Evolutionary conservation across 2,888 invertebrate species (phyloP).

Genomic region (Orchesellides sinensis): DNA sequence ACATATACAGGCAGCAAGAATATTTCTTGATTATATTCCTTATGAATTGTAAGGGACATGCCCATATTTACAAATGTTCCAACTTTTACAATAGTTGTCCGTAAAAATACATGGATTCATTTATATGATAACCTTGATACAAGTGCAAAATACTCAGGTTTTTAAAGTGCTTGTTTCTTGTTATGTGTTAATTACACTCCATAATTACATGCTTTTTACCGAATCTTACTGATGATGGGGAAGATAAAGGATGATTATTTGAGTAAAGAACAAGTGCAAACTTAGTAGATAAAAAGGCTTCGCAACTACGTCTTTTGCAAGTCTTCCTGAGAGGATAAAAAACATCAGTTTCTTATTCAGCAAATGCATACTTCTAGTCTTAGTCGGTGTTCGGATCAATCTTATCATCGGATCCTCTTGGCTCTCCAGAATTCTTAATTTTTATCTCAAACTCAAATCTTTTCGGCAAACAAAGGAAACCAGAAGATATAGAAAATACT

Average conservation of each 20-base stretch:
- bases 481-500: too few relatives aligned
- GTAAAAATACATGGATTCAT: background rate
- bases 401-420: too few relatives aligned
- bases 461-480: too few relatives aligned
- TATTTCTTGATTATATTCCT: too few relatives aligned
- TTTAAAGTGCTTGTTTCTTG: conserved; percentile 14
- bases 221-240: background rate
- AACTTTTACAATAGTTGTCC: background rate
- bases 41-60: conserved; percentile 25
- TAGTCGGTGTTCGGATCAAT: too few relatives aligned
- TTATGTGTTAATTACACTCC: conserved; percentile 40
- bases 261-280: background rate
- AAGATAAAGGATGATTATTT: background rate
- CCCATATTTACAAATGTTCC: conserved; percentile 23
- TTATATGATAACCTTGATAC: conserved; percentile 37
- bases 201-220: background rate
- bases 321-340: too few relatives aligned
- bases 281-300: background rate
- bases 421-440: too few relatives aligned
- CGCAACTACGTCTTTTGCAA: too few relatives aligned
- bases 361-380: too few relatives aligned
- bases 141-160: conserved; percentile 8
- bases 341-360: too few relatives aligned
- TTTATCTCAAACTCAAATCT: too few relatives aligned
- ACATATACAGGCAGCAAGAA: too few relatives aligned